These are phyloP conservation scores for Scrobipalpa atriplicella DNA, from an alignment of 2,888 invertebrate genomes.

Conservation along the genomic window DNA sequence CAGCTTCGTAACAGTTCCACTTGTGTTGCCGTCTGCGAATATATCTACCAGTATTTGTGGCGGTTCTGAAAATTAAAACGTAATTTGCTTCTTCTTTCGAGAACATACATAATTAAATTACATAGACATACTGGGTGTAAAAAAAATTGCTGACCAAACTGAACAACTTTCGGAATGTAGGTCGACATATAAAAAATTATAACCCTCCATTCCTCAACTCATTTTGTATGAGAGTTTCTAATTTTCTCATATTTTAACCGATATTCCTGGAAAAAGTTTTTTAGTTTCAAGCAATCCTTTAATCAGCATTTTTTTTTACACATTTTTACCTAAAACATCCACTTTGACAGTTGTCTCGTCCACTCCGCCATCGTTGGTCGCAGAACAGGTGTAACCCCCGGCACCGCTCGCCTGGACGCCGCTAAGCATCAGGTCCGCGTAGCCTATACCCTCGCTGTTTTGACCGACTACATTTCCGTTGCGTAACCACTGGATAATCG, in stretches of 20 bases:
- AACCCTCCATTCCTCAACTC: too few relatives aligned
- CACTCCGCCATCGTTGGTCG: constrained; percentile 79
- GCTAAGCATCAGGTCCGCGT: constrained; percentile 61
- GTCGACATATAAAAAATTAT: too few relatives aligned
- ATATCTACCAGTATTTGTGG: constrained; percentile 68
- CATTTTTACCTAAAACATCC: constrained; percentile 65
- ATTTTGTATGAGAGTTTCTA: too few relatives aligned
- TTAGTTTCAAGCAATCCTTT: too few relatives aligned
- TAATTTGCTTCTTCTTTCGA: background rate
- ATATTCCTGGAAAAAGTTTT: too few relatives aligned
- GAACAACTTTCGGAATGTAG: too few relatives aligned
- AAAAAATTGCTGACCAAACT: too few relatives aligned
- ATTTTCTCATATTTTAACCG: too few relatives aligned
- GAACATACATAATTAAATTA: background rate
- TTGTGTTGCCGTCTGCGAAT: constrained; percentile 47
- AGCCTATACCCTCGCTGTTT: constrained; percentile 46
- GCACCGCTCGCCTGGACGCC: constrained; percentile 49
- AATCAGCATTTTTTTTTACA: background rate
- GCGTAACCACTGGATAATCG: constrained; percentile 83
- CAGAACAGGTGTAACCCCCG: constrained; percentile 82
- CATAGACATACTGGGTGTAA: too few relatives aligned
- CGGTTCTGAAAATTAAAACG: constrained; percentile 57
- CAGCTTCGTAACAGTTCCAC: constrained; percentile 47
- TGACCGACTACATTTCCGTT: constrained; percentile 58
- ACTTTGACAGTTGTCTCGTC: constrained; percentile 61